Percentiles rank a stretch among this genome's conserved stretches.
phyloP scores from a whole-genome alignment of 2,888 invertebrate genomes.

The Mycalesis mineus region DNA sequence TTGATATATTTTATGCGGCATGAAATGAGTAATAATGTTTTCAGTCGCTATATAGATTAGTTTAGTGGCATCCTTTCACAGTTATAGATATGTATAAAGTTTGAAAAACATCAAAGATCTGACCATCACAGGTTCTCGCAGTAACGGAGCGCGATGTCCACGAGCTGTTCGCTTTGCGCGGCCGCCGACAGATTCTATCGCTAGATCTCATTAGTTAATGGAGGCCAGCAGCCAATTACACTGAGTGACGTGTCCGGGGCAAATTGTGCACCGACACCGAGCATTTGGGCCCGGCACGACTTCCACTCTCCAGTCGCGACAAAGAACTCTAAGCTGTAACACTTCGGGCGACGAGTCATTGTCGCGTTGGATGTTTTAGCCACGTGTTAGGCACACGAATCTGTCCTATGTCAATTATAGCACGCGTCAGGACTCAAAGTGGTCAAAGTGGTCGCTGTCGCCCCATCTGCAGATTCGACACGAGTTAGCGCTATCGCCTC shows the following conservation, averaged over 20 bases:
- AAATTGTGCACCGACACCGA: conserved; percentile 41
- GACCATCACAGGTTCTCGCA: not conserved
- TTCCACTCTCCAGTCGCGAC: conserved; percentile 9
- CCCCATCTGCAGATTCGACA: conserved; percentile 25
- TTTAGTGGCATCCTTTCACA: too few species aligned
- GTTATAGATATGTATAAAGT: too few species aligned
- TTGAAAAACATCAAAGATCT: too few species aligned
- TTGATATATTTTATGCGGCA: too few species aligned
- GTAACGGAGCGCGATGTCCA: not conserved
- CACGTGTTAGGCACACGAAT: conserved; percentile 13
- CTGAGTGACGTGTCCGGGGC: conserved; percentile 73
- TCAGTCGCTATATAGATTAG: too few species aligned
- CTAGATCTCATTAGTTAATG: conserved; percentile 56
- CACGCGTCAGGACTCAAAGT: conserved; percentile 20
- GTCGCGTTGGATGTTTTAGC: conserved; percentile 5
- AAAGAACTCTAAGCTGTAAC: conserved; percentile 16
- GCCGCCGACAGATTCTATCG: conserved; percentile 39
- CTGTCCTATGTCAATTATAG: conserved; percentile 28
- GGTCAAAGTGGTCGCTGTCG: conserved; percentile 22
- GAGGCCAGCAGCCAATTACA: conserved; percentile 63
- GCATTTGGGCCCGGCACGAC: conserved; percentile 21
- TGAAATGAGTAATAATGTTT: too few species aligned
- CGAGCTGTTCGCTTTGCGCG: conserved; percentile 31
- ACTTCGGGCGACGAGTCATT: conserved; percentile 6
- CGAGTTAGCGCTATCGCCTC: conserved; percentile 21